A percentile compares a stretch with the other conserved stretches of the same genome.
These are phyloP conservation scores for Rhodinocichla rosea DNA, from an alignment of 2,113 vertebrate genomes.

Conservation along the genomic window DNA sequence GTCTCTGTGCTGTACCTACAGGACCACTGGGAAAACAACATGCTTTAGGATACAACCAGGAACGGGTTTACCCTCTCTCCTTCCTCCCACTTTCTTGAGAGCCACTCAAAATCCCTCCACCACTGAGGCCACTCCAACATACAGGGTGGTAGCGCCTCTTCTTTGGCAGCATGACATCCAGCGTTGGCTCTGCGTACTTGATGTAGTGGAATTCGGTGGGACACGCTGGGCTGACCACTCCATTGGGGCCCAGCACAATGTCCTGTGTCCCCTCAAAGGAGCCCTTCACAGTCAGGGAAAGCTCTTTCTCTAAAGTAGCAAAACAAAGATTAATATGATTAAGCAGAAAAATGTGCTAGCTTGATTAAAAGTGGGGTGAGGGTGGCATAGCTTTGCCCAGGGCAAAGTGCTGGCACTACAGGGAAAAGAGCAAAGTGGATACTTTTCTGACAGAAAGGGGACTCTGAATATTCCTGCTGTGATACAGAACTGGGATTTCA, in stretches of 20 bases:
- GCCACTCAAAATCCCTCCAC: neutral
- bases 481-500: neutral
- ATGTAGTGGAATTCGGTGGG: conserved; percentile 75
- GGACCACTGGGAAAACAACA: conserved; percentile 22
- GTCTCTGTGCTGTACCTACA: conserved; percentile 37
- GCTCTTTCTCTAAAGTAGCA: conserved; percentile 54
- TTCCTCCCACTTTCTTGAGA: neutral
- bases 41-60: neutral
- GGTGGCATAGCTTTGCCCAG: neutral
- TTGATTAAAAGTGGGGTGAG: neutral
- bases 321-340: neutral
- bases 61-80: neutral
- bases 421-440: neutral
- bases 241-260: neutral
- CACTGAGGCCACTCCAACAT: neutral
- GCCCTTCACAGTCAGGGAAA: conserved; percentile 76
- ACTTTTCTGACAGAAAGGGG: neutral
- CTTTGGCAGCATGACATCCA: conserved; percentile 63
- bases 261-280: conserved; percentile 70
- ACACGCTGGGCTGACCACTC: neutral
- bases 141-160: conserved; percentile 51
- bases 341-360: neutral
- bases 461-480: neutral
- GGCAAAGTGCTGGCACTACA: neutral
- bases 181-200: conserved; percentile 44